Evolutionary conservation across 1,140 invertebrate species (phyloP).

Genomic region (Heliconius himera): DNA sequence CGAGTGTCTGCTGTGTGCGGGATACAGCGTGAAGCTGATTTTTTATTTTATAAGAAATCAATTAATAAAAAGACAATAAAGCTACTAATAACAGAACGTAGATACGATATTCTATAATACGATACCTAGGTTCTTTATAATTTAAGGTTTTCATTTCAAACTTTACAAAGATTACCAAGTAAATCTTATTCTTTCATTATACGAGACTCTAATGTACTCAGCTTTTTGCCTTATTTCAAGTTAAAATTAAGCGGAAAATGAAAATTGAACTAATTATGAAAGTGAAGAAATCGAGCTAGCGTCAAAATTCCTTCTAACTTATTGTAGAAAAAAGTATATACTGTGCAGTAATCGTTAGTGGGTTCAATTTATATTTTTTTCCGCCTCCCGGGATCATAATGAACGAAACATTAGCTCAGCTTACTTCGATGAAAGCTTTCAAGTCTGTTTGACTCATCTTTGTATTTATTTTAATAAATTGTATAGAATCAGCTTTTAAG

Average conservation of each 20-base stretch:
- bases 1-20: too few relatives aligned
- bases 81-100: too few relatives aligned
- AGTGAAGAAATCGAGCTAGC: conserved; percentile 9
- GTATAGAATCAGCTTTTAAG: conserved; percentile 5
- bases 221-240: background rate
- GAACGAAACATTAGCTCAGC: conserved; percentile 73
- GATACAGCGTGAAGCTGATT: too few relatives aligned
- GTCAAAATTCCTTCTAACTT: conserved; percentile 2
- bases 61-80: too few relatives aligned
- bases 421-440: conserved; percentile 73
- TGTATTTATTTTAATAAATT: conserved; percentile 37
- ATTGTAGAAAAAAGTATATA: conserved; percentile 40
- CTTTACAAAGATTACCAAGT: background rate
- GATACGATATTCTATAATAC: too few relatives aligned
- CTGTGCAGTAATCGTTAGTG: conserved; percentile 41
- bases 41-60: too few relatives aligned
- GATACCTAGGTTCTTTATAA: too few relatives aligned
- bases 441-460: conserved; percentile 67
- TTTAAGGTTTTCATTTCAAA: too few relatives aligned
- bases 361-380: conserved; percentile 65
- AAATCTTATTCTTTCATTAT: conserved; percentile 3
- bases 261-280: conserved; percentile 2
- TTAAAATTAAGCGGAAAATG: conserved; percentile 1
- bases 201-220: background rate
- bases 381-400: conserved; percentile 62